Evolutionary conservation across 2,888 invertebrate species (phyloP).

Genomic region (Leuctra nigra): DNA sequence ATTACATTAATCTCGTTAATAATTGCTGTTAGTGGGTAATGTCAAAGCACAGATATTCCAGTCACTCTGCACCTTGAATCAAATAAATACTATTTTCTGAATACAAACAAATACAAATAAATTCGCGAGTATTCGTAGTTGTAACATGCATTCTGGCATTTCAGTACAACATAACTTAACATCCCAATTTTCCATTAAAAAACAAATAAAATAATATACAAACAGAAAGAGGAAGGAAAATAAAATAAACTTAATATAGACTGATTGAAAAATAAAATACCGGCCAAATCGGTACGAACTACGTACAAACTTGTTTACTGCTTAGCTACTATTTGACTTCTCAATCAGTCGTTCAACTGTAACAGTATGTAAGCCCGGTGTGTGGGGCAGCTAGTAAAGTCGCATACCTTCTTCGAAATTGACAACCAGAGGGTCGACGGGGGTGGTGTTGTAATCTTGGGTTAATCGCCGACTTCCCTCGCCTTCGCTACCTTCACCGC

Average conservation of each 20-base stretch:
- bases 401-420: constrained; percentile 80
- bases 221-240: background rate
- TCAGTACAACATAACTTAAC: background rate
- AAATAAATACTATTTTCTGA: constrained; percentile 23
- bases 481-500: constrained; percentile 37
- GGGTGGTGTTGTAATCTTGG: constrained; percentile 34
- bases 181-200: too few relatives aligned
- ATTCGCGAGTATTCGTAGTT: too few relatives aligned
- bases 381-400: constrained; percentile 51
- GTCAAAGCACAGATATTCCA: constrained; percentile 7
- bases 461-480: constrained; percentile 26
- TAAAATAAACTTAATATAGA: background rate
- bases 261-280: background rate
- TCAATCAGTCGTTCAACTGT: too few relatives aligned
- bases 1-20: background rate
- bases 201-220: too few relatives aligned
- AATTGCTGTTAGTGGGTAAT: background rate
- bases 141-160: constrained; percentile 1
- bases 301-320: too few relatives aligned
- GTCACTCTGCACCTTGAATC: constrained; percentile 6
- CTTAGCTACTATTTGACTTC: too few relatives aligned
- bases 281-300: too few relatives aligned
- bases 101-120: background rate
- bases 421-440: constrained; percentile 66
- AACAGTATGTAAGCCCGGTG: too few relatives aligned